Conservation (phyloP, 2,888 invertebrate species). For the Gari tellinella region DNA sequence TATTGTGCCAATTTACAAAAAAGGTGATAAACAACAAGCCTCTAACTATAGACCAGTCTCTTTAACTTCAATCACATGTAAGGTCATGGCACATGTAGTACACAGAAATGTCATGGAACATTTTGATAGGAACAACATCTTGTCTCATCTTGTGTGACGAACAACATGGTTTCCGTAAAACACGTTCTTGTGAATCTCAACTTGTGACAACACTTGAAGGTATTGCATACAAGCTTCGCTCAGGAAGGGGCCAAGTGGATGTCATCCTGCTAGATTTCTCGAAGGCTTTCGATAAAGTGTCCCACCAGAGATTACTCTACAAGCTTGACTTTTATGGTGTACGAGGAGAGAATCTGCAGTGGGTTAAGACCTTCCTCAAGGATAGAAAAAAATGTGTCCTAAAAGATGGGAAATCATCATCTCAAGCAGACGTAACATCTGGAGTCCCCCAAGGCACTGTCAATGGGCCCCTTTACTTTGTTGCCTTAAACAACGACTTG, state of each 20-base stretch:
- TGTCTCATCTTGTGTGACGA: slow-evolving; percentile 18
- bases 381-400: slow-evolving; percentile 19
- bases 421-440: slow-evolving; percentile 14
- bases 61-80: slow-evolving; percentile 18
- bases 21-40: slow-evolving; percentile 31
- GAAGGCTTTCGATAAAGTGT: slow-evolving; percentile 14
- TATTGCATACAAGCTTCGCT: slow-evolving; percentile 16
- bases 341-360: slow-evolving; percentile 1
- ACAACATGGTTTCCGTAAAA: slow-evolving; percentile 20
- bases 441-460: too few species aligned
- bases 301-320: slow-evolving; percentile 13
- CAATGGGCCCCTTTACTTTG: too few species aligned
- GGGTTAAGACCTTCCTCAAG: slow-evolving; percentile 16
- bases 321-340: slow-evolving; percentile 27
- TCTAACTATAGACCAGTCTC: slow-evolving; percentile 24
- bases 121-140: slow-evolving; percentile 13
- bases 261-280: slow-evolving; percentile 3
- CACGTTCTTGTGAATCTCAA: slow-evolving; percentile 9
- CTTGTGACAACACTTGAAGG: slow-evolving; percentile 18
- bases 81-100: slow-evolving; percentile 24
- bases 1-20: slow-evolving; percentile 32
- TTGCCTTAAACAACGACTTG: slow-evolving; percentile 22
- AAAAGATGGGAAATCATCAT: slow-evolving; percentile 6
- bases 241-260: background rate
- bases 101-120: slow-evolving; percentile 32